Percentiles rank a stretch among this genome's conserved stretches.
Evolutionary conservation across 2,113 vertebrate species (phyloP).

Genomic region (Struthidea cinerea): DNA sequence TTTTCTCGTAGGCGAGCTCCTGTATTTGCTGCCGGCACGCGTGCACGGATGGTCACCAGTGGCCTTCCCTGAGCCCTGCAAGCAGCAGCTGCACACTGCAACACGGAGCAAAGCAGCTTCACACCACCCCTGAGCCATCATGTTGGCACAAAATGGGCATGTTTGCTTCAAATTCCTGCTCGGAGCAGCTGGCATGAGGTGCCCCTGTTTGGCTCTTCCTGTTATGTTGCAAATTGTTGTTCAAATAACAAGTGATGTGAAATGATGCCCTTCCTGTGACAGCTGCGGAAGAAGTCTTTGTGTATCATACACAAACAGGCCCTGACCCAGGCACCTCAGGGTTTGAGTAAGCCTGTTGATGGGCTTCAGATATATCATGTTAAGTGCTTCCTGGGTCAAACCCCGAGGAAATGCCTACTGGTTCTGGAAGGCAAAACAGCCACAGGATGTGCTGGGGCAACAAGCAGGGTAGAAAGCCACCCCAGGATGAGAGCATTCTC

Average conservation of each 20-base stretch:
- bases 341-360: background rate
- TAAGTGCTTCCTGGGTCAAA: background rate
- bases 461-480: fast-evolving
- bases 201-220: background rate
- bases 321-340: background rate
- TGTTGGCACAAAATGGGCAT: fast-evolving
- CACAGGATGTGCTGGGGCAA: background rate
- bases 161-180: background rate
- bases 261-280: background rate
- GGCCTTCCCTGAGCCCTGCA: background rate
- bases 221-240: background rate
- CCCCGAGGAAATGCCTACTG: background rate
- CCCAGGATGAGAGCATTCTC: fast-evolving
- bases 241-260: background rate
- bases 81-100: fast-evolving
- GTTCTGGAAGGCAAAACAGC: background rate
- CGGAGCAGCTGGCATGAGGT: background rate
- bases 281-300: fast-evolving
- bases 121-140: background rate
- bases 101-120: background rate
- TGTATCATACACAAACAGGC: background rate
- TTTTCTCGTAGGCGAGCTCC: background rate
- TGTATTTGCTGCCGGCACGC: background rate
- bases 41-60: fast-evolving
- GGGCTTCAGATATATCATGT: background rate